These are phyloP conservation scores for Crypturellus undulatus DNA, from an alignment of 2,113 vertebrate species.

Conservation along the genomic window DNA sequence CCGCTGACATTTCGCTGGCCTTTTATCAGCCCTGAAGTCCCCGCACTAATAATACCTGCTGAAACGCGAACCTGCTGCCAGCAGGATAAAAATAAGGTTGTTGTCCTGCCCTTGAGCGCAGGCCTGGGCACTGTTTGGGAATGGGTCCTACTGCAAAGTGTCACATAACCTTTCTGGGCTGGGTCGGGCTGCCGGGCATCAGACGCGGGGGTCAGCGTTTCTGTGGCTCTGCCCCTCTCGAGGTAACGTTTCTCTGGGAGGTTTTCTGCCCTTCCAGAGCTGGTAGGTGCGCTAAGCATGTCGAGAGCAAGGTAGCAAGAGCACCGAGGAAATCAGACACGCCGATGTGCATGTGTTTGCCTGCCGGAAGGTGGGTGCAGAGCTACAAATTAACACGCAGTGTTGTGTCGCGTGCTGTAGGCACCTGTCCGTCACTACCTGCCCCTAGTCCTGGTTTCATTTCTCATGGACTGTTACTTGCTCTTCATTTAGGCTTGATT, in stretches of 20 bases:
- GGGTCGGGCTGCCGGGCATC: background rate
- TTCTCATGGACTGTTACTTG: background rate
- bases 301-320: background rate
- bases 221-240: background rate
- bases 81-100: background rate
- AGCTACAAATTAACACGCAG: no score
- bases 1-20: background rate
- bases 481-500: background rate
- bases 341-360: accelerated
- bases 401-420: background rate
- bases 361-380: background rate
- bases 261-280: accelerated
- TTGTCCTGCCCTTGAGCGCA: background rate
- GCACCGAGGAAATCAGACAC: background rate
- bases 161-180: background rate
- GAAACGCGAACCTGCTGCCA: background rate
- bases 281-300: no score
- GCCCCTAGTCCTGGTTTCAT: no score
- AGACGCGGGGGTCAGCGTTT: background rate
- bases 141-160: accelerated
- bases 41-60: background rate
- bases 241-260: background rate
- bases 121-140: accelerated
- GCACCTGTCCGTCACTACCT: background rate
- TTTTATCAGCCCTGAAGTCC: background rate